Evolutionary conservation across 2,888 invertebrate genomes (phyloP), one percentile per base, ranked within the genome.

Genomic region (Agrilus cyanescens): DNA sequence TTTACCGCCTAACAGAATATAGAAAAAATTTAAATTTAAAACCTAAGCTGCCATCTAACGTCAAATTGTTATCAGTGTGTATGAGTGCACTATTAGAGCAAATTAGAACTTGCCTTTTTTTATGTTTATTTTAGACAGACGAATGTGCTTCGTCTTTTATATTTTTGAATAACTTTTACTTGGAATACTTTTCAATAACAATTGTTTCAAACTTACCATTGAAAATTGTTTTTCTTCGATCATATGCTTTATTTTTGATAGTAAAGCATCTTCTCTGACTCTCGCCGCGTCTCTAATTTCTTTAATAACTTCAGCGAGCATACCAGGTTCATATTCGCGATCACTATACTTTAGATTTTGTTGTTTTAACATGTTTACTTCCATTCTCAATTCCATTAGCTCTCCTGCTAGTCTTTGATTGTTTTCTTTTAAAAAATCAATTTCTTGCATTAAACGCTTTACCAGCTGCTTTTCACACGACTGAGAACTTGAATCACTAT

Each of bases 401-500:
- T 85, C 85, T 60, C 80, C 77, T 57, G 75, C 82, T 58, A 86
- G 72, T 69, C 80, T 82, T 53, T 80, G 75, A 65, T 86, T 85
- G 44, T 76, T 74, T 53, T 82, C 77, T 59, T 82, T 83, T 53
- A 86, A 60, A 41, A 76, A 63, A 56, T 75, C 70, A 51, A 86
- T 82, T 69, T 86, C 85, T 56, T 84, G 83, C 49, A 83, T 73
- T 29, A 86, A 68, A 45, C 80, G 76, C 38, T 75, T 67, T 35
- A 81, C 63, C 37, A 80, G 61, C 50, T 75, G 69, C 49, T 73
- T 76, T 37, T 77, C 78, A 49, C 73, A 70, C 10, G 70, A 71
- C 40, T 75, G 78, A 0, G 75, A 72, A 44, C 62, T 59, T 4
- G 61, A 61, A 40, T 71, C 68, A 50, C 62, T 63, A 42, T 57